phyloP scores from a whole-genome alignment of 2,888 invertebrate species.

The Hemicrepidius hirtus region DNA sequence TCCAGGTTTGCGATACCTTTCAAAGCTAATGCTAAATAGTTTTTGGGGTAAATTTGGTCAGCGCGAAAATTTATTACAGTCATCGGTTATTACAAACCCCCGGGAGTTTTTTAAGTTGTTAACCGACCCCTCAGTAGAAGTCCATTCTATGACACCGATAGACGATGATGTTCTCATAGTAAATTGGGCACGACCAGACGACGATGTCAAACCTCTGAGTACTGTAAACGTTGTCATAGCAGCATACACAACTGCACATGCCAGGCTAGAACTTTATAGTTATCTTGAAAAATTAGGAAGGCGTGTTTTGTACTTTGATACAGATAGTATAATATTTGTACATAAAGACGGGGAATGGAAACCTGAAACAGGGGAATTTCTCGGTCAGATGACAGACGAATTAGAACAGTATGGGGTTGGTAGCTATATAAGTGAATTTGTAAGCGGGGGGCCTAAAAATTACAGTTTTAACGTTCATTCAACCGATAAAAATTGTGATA shows the following conservation, averaged over 20 bases:
- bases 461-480: conserved; percentile 21
- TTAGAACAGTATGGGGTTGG: conserved; percentile 58
- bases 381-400: conserved; percentile 66
- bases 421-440: conserved; percentile 63
- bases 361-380: conserved; percentile 46
- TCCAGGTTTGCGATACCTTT: conserved; percentile 56
- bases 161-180: conserved; percentile 23
- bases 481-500: neutral
- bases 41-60: conserved; percentile 63
- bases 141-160: conserved; percentile 49
- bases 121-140: conserved; percentile 49
- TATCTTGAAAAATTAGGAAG: conserved; percentile 53
- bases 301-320: conserved; percentile 66
- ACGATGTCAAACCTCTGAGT: conserved; percentile 43
- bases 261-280: conserved; percentile 4
- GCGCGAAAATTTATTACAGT: conserved; percentile 55
- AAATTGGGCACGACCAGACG: conserved; percentile 38
- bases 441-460: conserved; percentile 37
- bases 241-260: conserved; percentile 61
- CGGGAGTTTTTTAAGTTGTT: conserved; percentile 49
- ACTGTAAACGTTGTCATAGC: conserved; percentile 65
- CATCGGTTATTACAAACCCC: conserved; percentile 50
- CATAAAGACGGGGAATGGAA: conserved; percentile 63
- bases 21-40: conserved; percentile 60
- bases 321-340: neutral